A percentile compares a stretch with the other conserved stretches of the same genome.
These are phyloP conservation scores for Nephrotoma appendiculata DNA, from an alignment of 2,888 invertebrate genomes.

Conservation along the genomic window DNA sequence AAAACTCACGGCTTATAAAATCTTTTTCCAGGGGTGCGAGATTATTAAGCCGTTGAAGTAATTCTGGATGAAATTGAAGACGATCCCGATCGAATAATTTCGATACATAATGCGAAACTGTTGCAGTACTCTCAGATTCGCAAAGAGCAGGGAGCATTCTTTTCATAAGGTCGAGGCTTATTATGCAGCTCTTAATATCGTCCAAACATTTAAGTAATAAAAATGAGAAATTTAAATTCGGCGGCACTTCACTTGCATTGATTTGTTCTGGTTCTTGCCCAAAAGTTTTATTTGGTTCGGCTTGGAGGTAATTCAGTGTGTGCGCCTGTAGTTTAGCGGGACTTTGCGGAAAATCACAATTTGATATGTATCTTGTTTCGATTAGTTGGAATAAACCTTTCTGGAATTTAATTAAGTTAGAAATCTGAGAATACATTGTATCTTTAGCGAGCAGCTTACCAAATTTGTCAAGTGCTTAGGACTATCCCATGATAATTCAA, in stretches of 20 bases:
- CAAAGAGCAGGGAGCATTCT: background rate
- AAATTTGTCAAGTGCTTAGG: background rate
- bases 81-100: background rate
- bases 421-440: background rate
- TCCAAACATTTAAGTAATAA: background rate
- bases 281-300: background rate
- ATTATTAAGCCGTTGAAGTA: background rate
- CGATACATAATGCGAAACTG: background rate
- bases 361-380: background rate
- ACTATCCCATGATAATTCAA: background rate
- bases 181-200: background rate
- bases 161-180: background rate
- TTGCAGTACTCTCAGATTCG: background rate
- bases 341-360: background rate
- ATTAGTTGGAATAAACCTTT: background rate
- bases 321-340: background rate
- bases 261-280: background rate
- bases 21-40: background rate
- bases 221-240: background rate
- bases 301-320: background rate
- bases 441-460: background rate
- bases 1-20: background rate
- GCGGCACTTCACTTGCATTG: background rate
- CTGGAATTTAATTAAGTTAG: background rate
- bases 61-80: background rate